Evolutionary conservation across 2,113 vertebrate genomes (phyloP).

Genomic region (Phoxinus phoxinus): DNA sequence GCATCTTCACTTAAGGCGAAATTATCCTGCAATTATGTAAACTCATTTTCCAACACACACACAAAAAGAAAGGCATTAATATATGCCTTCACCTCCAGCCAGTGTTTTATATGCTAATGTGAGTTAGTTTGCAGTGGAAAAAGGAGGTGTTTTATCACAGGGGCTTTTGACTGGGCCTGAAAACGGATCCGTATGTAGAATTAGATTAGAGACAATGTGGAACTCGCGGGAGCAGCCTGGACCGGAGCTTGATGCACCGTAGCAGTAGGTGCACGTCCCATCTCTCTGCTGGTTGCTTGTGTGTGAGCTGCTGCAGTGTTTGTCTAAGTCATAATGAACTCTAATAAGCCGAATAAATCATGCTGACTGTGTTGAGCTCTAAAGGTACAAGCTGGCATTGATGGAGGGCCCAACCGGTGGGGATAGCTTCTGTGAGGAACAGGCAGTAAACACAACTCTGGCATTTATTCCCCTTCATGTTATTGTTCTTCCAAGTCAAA

Average conservation of each 20-base stretch:
- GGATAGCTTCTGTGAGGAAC: conserved; percentile 7
- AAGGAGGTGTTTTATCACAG: conserved; percentile 79
- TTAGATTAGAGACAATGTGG: conserved; percentile 80
- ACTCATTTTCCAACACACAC: conserved; percentile 60
- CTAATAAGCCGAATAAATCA: conserved; percentile 81
- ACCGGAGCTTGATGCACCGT: conserved; percentile 21
- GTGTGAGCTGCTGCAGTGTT: conserved; percentile 45
- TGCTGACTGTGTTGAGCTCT: conserved; percentile 68
- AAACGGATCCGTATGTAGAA: conserved; percentile 79
- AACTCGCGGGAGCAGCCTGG: conserved; percentile 37
- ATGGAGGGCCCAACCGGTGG: conserved; percentile 66
- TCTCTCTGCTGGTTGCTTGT: conserved; percentile 25
- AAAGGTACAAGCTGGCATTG: conserved; percentile 72
- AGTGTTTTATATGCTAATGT: conserved; percentile 80
- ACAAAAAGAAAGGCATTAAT: conserved; percentile 79
- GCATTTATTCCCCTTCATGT: conserved; percentile 51
- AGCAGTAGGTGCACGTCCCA: background rate
- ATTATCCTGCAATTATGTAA: conserved; percentile 73
- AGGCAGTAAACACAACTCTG: conserved; percentile 5
- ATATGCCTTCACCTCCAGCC: conserved; percentile 79
- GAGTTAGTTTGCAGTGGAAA: conserved; percentile 59
- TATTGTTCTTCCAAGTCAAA: conserved; percentile 89
- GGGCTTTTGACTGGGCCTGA: conserved; percentile 80
- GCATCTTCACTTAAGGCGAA: conserved; percentile 36
- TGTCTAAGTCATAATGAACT: conserved; percentile 74